Evolutionary conservation across 2,888 invertebrate species (phyloP), one percentile per base, ranked within the genome.

Genomic region (Perdita meconis): DNA sequence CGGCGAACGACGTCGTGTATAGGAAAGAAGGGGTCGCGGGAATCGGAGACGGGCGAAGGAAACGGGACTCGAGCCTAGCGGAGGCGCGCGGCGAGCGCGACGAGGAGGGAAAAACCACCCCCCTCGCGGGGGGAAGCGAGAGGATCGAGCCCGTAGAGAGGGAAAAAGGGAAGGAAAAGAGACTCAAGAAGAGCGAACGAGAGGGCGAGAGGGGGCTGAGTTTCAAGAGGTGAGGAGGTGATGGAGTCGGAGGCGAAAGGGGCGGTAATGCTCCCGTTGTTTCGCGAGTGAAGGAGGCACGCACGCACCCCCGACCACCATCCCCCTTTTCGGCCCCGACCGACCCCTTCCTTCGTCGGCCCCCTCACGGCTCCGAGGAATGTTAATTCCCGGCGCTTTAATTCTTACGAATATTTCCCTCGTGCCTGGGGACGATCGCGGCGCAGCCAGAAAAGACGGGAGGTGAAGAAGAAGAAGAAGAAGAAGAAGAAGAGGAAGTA

Each of bases 351-450:
- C 68, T 63, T 65, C 80, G 55, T 66, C 74, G 66, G 56, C 72
- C 72, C 78, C 76, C 84, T 84, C 81, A 78, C 80, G 78, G 76
- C 89, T 89, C 88, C 86, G 85, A 82, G 92, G 92, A 92, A 92
- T 92, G 92, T 92, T 92, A 92, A 92, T 92, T 92, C 92, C 89
- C 89, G 88, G 86, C 87, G 91, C 91, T 92, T 92, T 92, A 92
- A 92, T 92, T 92, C 92, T 92, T 92, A 91, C 91, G 92, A 92
- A 92, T 92, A 92, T 92, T 91, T 91, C 89, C 90, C 89, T 84
- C 84, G 89, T 89, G 89, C 87, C 87, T 83, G 84, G 78, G 83
- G 87, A 86, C 86, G 83, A 86, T 86, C 88, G 80, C 50, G 75
- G 70, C 67, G 73, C 67, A 71, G 66, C 38, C 71, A 44, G 80